phyloP scores from a whole-genome alignment of 2,888 invertebrate species.

The Lasioglossum oenotherae region DNA sequence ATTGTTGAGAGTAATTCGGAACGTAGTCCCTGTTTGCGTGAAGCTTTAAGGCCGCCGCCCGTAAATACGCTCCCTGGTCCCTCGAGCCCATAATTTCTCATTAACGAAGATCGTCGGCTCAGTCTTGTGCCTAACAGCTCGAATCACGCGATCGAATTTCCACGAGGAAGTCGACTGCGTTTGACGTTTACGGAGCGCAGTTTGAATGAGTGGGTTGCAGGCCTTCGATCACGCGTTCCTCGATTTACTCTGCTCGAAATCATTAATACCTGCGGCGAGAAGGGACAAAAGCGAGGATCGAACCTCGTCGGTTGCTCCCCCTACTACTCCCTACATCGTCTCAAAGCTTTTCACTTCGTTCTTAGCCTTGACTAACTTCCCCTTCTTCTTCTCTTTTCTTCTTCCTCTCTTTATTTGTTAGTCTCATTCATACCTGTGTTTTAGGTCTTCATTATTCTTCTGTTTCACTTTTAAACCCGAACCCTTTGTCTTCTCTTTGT shows the following conservation, averaged over 20 bases:
- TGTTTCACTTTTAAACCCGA: background rate
- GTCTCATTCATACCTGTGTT: background rate
- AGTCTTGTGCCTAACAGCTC: background rate
- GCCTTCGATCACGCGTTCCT: background rate
- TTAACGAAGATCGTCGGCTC: slow-evolving; percentile 11
- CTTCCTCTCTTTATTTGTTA: background rate
- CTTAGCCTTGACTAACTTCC: background rate
- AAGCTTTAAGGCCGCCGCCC: background rate
- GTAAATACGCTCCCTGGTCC: background rate
- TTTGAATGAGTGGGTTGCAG: background rate
- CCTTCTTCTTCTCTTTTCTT: background rate
- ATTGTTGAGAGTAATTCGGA: background rate
- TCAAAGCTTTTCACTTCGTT: background rate
- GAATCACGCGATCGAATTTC: slow-evolving; percentile 18
- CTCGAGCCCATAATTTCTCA: slow-evolving; percentile 13
- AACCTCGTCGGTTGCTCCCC: background rate
- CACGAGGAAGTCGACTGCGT: slow-evolving; percentile 19
- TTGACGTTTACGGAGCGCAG: slow-evolving; percentile 21
- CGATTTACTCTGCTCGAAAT: background rate
- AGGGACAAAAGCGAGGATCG: background rate
- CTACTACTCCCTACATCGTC: background rate
- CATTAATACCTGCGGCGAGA: slow-evolving; percentile 6
- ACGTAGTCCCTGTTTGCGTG: background rate
- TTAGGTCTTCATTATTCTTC: background rate
- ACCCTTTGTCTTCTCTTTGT: slow-evolving; percentile 1